Conservation (phyloP, 23 tunicate species). For the Diplosoma virens region DNA sequence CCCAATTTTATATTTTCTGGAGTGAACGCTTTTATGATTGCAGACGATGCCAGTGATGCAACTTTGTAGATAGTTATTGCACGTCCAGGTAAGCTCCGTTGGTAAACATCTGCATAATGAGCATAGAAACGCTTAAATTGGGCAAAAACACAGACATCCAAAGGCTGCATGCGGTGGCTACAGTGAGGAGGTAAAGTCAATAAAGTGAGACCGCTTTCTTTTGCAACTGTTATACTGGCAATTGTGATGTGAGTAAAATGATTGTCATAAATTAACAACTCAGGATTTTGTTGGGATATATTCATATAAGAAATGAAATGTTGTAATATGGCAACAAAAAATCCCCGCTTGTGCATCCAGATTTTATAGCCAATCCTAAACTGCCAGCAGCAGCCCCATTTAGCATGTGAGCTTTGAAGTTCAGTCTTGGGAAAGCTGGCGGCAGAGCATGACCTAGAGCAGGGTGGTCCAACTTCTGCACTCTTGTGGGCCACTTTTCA, state of each 20-base stretch:
- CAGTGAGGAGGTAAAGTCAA: constrained; percentile 56
- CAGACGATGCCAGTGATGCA: constrained; percentile 21
- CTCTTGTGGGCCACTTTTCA: too few relatives aligned
- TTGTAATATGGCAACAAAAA: constrained; percentile 11
- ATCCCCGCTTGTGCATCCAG: constrained; percentile 9
- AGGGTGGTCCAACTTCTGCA: too few relatives aligned
- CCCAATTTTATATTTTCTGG: constrained; percentile 26
- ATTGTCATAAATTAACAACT: constrained; percentile 23
- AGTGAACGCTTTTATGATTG: constrained; percentile 25
- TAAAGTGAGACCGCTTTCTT: constrained; percentile 24
- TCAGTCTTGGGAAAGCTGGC: constrained; percentile 29
- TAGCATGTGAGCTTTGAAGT: neutral
- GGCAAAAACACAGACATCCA: constrained; percentile 53
- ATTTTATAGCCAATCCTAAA: constrained; percentile 13
- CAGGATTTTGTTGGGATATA: constrained; percentile 30
- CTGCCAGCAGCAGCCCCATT: constrained; percentile 28
- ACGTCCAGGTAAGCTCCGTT: constrained; percentile 9
- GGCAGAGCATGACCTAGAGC: constrained; percentile 24
- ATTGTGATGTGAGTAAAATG: constrained; percentile 23
- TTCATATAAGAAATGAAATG: constrained; percentile 37
- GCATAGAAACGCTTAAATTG: constrained; percentile 36
- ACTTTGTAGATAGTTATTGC: constrained; percentile 30
- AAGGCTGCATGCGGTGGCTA: constrained; percentile 46
- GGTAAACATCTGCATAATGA: constrained; percentile 7
- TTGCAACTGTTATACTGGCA: constrained; percentile 15